Evolutionary conservation across 2,797 vertebrate genomes (phyloP), one percentile per base, ranked within the genome.

Genomic region (Lutjanus campechanus): DNA sequence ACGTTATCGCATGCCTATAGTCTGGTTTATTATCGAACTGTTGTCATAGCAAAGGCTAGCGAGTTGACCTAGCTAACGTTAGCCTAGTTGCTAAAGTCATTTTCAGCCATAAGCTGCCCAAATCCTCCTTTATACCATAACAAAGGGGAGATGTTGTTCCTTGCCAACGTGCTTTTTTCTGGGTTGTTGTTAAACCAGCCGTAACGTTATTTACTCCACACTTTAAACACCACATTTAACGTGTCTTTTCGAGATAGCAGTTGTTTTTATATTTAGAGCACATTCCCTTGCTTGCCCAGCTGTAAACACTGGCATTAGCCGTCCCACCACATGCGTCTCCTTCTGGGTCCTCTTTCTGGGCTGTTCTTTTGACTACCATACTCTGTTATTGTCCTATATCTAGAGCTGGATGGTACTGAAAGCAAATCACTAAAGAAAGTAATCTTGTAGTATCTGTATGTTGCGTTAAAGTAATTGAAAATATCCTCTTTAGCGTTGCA

Each of bases 31-130:
- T 67, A 59, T 84, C 77, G 87, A 88, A 61, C 61, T 90, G 90
- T 89, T 93, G 85, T 78, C 62, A 85, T 85, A 81, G 84, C 80
- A 76, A 81, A 86, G 60, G 85, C 88, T 88, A 89, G 77, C 91
- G 78, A 87, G 79, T 85, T 90, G 86, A 90, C 79, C 79, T 79
- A 86, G 93, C 93, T 91, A 88, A 65, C 78, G 81, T 86, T 95
- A 92, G 92, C 93, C 44, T 62, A 43, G 73, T 81, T 85, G 93
- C 92, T 93, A 93, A 93, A 93, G 91, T 92, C 91, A 92, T 90
- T 88, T 92, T 83, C 81, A 90, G 77, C 84, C 89, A 68, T 93
- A 94, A 93, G 88, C 88, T 93, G 89, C 84, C 51, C 87, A 92
- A 93, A 92, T 91, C 88, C 90, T 86, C 41, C 51, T 85, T 82